Evolutionary conservation across 2,797 vertebrate species (phyloP), one percentile per base, ranked within the genome.

Genomic region (Tiaroga cobitis): DNA sequence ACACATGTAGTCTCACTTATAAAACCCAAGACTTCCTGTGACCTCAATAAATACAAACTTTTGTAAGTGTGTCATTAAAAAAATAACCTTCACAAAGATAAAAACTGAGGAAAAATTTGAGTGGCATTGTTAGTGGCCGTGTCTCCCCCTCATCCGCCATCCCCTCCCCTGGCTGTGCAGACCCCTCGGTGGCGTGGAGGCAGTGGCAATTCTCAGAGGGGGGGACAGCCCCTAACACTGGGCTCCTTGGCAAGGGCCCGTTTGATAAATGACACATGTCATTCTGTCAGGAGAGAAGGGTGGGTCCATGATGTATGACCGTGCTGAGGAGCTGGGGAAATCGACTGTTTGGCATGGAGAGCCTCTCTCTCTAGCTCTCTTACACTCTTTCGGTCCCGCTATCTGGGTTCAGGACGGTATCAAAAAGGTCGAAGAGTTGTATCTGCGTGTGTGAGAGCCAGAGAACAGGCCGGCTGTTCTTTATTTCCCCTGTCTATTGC

Each of bases 201-300:
- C 85, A 85, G 87, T 87, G 87, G 84, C 89, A 81, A 85, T 85
- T 90, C 88, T 89, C 88, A 61, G 68, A 87, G 87, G 88, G 86
- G 77, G 88, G 89, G 89, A 89, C 88, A 77, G 89, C 81, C 91
- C 89, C 93, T 89, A 87, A 89, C 79, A 82, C 84, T 73, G 92
- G 92, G 91, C 89, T 91, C 93, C 95, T 96, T 93, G 96, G 95
- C 96, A 94, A 95, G 94, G 95, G 90, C 96, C 95, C 78, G 92
- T 94, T 96, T 99, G 98, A 99, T 98, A 98, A 99, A 99, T 99
- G 98, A 98, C 97, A 99, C 96, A 89, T 96, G 97, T 98, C 98
- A 97, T 96, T 97, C 96, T 97, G 97, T 98, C 97, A 96, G 95
- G 95, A 96, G 96, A 94, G 95, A 97, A 97, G 97, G 97, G 97